These are phyloP conservation scores for Apis laboriosa DNA, from an alignment of 1,140 invertebrate genomes.

Conservation along the genomic window DNA sequence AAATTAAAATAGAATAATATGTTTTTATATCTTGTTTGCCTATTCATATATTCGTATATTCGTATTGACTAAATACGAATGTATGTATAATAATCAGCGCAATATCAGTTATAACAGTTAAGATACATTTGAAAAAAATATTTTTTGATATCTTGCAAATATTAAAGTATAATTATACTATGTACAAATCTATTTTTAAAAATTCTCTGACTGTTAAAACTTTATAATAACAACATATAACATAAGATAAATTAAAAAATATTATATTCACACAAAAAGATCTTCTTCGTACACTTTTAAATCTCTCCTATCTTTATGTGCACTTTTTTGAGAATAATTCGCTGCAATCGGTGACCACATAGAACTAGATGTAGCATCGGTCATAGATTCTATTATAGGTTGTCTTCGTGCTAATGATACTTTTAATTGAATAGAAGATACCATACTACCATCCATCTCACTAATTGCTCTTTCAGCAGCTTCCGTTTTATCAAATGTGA, in stretches of 20 bases:
- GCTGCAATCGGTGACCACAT: conserved; percentile 91
- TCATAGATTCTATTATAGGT: conserved; percentile 89
- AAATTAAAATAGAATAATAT: neutral
- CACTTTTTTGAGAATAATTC: conserved; percentile 91
- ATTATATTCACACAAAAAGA: conserved; percentile 74
- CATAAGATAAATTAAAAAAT: conserved; percentile 13
- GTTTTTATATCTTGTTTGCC: neutral
- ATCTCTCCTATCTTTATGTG: conserved; percentile 87
- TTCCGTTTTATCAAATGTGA: conserved; percentile 95
- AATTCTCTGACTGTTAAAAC: neutral
- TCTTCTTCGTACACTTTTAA: conserved; percentile 87
- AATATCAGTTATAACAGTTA: neutral
- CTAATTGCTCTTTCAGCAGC: conserved; percentile 92
- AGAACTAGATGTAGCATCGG: conserved; percentile 88
- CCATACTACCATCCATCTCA: conserved; percentile 92
- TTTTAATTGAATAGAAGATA: conserved; percentile 89
- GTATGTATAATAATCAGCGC: conserved; percentile 3
- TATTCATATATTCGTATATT: too few relatives aligned
- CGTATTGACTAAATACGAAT: conserved; percentile 6
- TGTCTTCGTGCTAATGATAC: conserved; percentile 92
- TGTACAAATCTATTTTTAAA: conserved; percentile 39
- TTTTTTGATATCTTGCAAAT: conserved; percentile 31
- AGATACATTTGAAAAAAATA: neutral
- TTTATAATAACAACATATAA: conserved; percentile 7
- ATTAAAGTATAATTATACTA: neutral